Base-by-base conservation (phyloP, 2,888 invertebrate genomes). In the Synergus japonicus region DNA sequence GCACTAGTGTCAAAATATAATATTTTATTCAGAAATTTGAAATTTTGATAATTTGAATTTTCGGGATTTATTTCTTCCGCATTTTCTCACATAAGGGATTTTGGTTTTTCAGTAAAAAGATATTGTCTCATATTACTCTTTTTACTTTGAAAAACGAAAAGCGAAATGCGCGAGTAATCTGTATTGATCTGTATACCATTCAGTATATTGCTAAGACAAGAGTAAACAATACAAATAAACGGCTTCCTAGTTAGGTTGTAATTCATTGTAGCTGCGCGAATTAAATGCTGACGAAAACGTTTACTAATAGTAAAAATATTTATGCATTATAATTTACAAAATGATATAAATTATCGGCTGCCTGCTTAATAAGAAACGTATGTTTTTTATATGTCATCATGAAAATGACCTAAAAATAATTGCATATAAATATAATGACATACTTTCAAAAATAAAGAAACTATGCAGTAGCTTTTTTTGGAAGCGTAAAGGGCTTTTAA, bases 181-280 rank as follows among this genome's bases (percentile, higher is more conserved):
- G 86, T 87, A 87, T 86, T 85, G 85, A 88, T 87, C 85, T 83
- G 81, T 82, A 83, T 84, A 79, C 82, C 79, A 85, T 83, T 81
- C 81, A 82, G 76, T 67, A 79, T 46, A 63, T 77, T 67, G 49
- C 60, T 63, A 67, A 76, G 76, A 66, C 29, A 29, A 76, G 37
- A 79, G 64, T 67, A 76, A 81, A 83, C 76, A 82, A 82, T 85
- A 81, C 84, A 84, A 81, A 84, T 87, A 86, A 88, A 86, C 85
- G 88, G 89, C 89, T 89, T 89, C 86, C 87, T 89, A 89, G 89
- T 60, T 88, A 88, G 86, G 84, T 85, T 89, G 87, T 85, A 83
- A 58, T 60, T 81, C 78, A 80, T 46, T 83, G 82, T 80, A 81
- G 67, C 73, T 67, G 78, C 80, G 76, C 83, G 83, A 87, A 86